phyloP scores from a whole-genome alignment of 2,113 vertebrate species.

The Oryzias melastigma region DNA sequence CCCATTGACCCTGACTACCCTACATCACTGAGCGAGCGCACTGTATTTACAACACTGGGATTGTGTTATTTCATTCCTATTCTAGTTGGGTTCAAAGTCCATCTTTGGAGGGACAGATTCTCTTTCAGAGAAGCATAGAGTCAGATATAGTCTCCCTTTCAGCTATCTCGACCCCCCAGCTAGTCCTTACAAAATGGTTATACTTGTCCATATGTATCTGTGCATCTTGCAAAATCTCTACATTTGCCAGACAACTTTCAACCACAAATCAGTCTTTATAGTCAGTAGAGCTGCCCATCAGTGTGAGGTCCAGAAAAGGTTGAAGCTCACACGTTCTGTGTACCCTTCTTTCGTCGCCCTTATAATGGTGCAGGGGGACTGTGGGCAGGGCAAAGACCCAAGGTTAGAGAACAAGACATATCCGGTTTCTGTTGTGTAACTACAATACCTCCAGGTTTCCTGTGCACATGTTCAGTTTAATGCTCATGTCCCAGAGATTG shows the following conservation, averaged over 20 bases:
- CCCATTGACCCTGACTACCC: neutral
- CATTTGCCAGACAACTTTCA: slow-evolving; percentile 8
- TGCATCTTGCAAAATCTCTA: slow-evolving; percentile 23
- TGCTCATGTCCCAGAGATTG: slow-evolving; percentile 63
- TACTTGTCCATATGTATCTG: slow-evolving; percentile 77
- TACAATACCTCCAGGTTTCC: slow-evolving; percentile 68
- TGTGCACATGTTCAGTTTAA: slow-evolving; percentile 70
- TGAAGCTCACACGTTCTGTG: slow-evolving; percentile 59
- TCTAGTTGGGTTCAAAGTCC: slow-evolving; percentile 25
- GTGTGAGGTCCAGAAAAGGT: slow-evolving; percentile 34
- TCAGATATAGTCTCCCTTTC: neutral
- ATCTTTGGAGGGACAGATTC: neutral
- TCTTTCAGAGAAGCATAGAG: slow-evolving; percentile 49
- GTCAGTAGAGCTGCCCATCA: slow-evolving; percentile 7
- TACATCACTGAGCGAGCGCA: neutral
- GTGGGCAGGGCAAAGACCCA: slow-evolving; percentile 64
- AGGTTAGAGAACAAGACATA: slow-evolving; percentile 71
- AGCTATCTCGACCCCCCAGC: slow-evolving; percentile 10
- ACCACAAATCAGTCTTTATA: slow-evolving; percentile 9
- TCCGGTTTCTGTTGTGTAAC: slow-evolving; percentile 77
- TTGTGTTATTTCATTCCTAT: slow-evolving; percentile 42
- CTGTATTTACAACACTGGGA: slow-evolving; percentile 36
- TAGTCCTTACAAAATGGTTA: slow-evolving; percentile 53
- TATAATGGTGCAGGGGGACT: slow-evolving; percentile 54
- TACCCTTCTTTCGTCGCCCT: slow-evolving; percentile 64